These are phyloP conservation scores for Thalpophila matura DNA, from an alignment of 2,888 invertebrate genomes.

Conservation along the genomic window DNA sequence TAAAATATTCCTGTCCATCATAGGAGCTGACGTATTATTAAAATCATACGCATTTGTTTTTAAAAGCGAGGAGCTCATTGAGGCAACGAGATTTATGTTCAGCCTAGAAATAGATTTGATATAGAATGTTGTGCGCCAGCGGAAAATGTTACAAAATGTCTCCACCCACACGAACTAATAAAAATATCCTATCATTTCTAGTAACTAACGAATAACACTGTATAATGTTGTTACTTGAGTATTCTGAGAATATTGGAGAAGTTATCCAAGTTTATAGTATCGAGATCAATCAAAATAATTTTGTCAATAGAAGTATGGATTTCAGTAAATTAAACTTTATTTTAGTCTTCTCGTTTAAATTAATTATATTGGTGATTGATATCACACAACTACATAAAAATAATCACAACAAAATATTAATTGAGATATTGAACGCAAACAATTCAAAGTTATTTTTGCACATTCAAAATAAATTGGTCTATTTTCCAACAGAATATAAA, in stretches of 20 bases:
- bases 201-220: conserved; percentile 59
- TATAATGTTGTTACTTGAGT: conserved; percentile 5
- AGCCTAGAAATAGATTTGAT: conserved; percentile 78
- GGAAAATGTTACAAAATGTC: conserved; percentile 70
- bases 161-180: conserved; percentile 72
- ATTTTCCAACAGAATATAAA: background rate
- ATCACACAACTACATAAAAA: too few species aligned
- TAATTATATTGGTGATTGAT: too few species aligned
- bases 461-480: too few species aligned
- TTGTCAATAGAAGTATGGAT: too few species aligned
- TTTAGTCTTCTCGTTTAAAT: too few species aligned
- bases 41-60: conserved; percentile 64
- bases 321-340: too few species aligned
- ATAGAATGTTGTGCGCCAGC: conserved; percentile 76
- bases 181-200: conserved; percentile 76
- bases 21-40: conserved; percentile 47
- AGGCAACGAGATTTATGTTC: conserved; percentile 70
- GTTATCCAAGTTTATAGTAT: background rate
- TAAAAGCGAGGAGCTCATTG: conserved; percentile 61
- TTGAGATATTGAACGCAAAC: too few species aligned
- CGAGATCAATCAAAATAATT: background rate
- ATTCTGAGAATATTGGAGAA: conserved; percentile 15
- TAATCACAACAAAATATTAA: too few species aligned
- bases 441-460: too few species aligned
- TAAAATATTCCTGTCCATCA: conserved; percentile 35